These are phyloP conservation scores for Spinibarbus caldwelli DNA, from an alignment of 2,797 vertebrate species.

Conservation along the genomic window DNA sequence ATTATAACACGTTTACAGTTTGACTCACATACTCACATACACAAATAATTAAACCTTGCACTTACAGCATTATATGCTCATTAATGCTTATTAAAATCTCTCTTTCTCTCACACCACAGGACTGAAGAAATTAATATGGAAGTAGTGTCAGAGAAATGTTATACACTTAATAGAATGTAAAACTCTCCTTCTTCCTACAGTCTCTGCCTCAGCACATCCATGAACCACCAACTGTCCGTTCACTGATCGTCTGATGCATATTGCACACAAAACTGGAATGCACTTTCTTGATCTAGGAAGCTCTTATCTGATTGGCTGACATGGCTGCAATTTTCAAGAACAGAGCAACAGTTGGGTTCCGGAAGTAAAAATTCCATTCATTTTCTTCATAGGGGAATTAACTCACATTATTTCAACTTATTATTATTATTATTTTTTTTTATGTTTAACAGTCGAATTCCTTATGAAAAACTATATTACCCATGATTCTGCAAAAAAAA, in stretches of 20 bases:
- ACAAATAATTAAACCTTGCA: neutral
- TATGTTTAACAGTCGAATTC: neutral
- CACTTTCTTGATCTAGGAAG: neutral
- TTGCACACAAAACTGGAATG: neutral
- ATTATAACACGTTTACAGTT: neutral
- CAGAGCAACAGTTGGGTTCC: neutral
- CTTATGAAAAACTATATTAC: neutral
- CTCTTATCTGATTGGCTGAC: slow-evolving; percentile 1
- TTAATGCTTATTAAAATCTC: slow-evolving; percentile 11
- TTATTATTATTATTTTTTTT: no score
- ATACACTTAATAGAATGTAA: neutral
- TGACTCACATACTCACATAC: neutral
- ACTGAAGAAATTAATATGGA: neutral
- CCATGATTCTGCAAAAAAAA: neutral
- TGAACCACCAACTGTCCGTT: neutral
- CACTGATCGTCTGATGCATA: no score
- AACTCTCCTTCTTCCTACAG: neutral
- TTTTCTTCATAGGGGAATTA: neutral
- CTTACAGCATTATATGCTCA: neutral
- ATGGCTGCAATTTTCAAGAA: neutral
- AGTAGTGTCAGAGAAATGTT: neutral
- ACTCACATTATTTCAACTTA: neutral
- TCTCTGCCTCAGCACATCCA: neutral
- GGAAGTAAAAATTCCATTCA: neutral
- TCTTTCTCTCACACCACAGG: neutral